These are phyloP conservation scores for Mareca strepera DNA, from an alignment of 2,797 vertebrate genomes.

Conservation along the genomic window DNA sequence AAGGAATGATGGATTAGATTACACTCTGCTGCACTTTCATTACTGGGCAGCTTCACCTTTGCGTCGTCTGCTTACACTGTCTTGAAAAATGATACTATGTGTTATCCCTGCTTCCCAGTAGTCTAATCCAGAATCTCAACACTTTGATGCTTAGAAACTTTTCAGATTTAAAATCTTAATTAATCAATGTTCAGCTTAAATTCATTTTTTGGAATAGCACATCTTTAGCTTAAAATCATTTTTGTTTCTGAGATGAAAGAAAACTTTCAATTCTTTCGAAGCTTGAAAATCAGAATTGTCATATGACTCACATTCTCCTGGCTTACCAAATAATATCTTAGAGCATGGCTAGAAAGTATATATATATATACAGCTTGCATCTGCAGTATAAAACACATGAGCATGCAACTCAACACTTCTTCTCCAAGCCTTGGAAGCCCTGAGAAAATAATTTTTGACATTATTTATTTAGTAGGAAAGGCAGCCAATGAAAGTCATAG, in stretches of 20 bases:
- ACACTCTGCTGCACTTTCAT: background rate
- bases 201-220: background rate
- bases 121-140: background rate
- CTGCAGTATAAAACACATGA: background rate
- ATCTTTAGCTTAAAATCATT: background rate
- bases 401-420: background rate
- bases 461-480: background rate
- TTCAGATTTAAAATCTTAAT: background rate
- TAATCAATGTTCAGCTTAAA: background rate
- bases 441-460: background rate
- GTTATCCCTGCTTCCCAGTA: background rate
- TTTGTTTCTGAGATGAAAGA: background rate
- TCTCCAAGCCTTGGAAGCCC: background rate
- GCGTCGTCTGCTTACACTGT: background rate
- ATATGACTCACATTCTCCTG: background rate
- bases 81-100: background rate
- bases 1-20: background rate
- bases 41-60: background rate
- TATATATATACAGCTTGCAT: background rate
- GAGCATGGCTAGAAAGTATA: background rate
- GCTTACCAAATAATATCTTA: background rate
- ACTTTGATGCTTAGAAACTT: background rate
- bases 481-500: background rate
- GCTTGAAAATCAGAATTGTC: background rate
- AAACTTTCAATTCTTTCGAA: background rate